phyloP scores from a whole-genome alignment of 2,888 invertebrate species.

The Lithosia quadra region DNA sequence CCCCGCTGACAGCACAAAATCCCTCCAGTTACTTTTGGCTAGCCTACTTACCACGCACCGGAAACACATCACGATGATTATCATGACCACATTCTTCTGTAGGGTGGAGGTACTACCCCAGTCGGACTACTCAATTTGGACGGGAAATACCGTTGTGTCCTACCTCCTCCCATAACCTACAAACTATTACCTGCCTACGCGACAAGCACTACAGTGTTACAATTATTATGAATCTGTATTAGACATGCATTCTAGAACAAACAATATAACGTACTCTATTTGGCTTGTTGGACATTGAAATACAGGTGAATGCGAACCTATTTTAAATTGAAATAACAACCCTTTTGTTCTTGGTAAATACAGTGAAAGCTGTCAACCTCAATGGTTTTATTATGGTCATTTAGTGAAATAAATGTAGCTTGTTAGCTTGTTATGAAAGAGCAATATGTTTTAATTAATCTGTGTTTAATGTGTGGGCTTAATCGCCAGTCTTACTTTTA shows the following conservation, averaged over 20 bases:
- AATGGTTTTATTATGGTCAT: not conserved
- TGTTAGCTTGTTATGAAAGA: not conserved
- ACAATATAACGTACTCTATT: not conserved
- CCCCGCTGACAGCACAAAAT: no score
- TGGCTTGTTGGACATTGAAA: not conserved
- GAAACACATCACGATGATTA: no score
- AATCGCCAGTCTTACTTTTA: not conserved
- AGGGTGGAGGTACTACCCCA: no score
- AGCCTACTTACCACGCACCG: no score
- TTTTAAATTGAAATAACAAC: not conserved
- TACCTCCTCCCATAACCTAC: no score
- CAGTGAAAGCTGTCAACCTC: constrained; percentile 1
- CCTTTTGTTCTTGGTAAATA: not conserved
- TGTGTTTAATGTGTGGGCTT: not conserved
- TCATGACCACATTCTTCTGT: no score
- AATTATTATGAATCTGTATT: not conserved
- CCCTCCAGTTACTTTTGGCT: no score
- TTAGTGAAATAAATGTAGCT: not conserved
- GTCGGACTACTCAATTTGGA: no score
- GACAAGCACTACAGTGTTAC: not conserved
- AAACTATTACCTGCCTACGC: not conserved
- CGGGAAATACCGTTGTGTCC: no score
- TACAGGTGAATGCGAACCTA: not conserved
- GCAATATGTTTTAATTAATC: not conserved
- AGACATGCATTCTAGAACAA: constrained; percentile 4